Evolutionary conservation across 2,888 invertebrate genomes (phyloP).

Genomic region (Polia nebulosa): DNA sequence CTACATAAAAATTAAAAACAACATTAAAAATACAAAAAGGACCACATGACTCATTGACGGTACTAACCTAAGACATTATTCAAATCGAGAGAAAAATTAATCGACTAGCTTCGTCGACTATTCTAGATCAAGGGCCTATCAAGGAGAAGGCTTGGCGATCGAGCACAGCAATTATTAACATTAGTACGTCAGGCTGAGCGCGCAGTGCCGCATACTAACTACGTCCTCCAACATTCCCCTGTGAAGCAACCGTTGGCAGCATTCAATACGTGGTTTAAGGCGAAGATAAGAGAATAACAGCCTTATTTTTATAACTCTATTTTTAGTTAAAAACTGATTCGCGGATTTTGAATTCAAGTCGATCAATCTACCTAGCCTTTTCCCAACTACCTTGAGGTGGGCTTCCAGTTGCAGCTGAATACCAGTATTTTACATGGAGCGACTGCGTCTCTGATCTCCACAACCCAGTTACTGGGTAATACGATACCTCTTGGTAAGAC

Average conservation of each 20-base stretch:
- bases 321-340: too few relatives aligned
- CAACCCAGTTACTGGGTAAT: too few relatives aligned
- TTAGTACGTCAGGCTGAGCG: slow-evolving; percentile 52
- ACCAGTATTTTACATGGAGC: too few relatives aligned
- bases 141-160: slow-evolving; percentile 69
- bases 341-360: too few relatives aligned
- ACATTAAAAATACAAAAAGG: background rate
- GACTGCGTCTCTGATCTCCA: too few relatives aligned
- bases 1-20: background rate
- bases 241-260: slow-evolving; percentile 78
- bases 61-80: background rate
- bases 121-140: slow-evolving; percentile 78
- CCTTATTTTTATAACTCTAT: too few relatives aligned
- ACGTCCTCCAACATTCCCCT: slow-evolving; percentile 76
- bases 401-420: too few relatives aligned
- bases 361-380: too few relatives aligned
- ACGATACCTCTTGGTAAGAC: too few relatives aligned
- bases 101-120: slow-evolving; percentile 59
- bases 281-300: background rate
- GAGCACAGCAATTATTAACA: slow-evolving; percentile 66
- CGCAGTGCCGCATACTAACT: slow-evolving; percentile 78
- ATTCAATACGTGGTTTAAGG: slow-evolving; percentile 35
- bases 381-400: too few relatives aligned
- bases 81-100: slow-evolving; percentile 52
- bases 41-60: background rate